phyloP scores from a whole-genome alignment of 2,888 invertebrate species.

The Chydorus sphaericus region DNA sequence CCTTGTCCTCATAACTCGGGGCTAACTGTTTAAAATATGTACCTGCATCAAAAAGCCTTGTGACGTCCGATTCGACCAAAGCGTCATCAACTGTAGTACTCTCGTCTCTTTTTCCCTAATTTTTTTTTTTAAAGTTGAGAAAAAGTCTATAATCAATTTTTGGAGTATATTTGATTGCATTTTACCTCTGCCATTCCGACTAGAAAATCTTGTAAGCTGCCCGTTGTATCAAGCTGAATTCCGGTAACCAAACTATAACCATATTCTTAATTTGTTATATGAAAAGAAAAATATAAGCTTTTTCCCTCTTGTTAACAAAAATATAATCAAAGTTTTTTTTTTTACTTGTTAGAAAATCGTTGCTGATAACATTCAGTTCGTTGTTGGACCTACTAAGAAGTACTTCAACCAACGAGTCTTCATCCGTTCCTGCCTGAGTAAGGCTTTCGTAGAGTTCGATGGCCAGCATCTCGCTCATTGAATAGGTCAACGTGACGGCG shows the following conservation, averaged over 20 bases:
- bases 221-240: background rate
- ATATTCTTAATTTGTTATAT: background rate
- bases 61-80: background rate
- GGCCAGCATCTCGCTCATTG: background rate
- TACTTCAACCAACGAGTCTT: background rate
- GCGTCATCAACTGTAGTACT: background rate
- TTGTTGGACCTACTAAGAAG: background rate
- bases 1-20: no score
- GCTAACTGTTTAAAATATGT: no score
- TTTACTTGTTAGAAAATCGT: background rate
- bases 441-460: background rate
- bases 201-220: background rate
- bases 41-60: background rate
- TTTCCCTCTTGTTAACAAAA: no score
- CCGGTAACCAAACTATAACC: background rate
- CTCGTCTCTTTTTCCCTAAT: background rate
- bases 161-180: no score
- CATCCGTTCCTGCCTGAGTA: background rate
- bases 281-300: no score
- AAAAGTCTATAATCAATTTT: no score
- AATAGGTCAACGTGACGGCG: background rate
- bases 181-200: background rate
- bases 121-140: no score
- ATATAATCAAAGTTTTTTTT: no score
- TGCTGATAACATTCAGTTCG: background rate